phyloP scores from a whole-genome alignment of 2,797 vertebrate genomes.

The Protonibea diacanthus region DNA sequence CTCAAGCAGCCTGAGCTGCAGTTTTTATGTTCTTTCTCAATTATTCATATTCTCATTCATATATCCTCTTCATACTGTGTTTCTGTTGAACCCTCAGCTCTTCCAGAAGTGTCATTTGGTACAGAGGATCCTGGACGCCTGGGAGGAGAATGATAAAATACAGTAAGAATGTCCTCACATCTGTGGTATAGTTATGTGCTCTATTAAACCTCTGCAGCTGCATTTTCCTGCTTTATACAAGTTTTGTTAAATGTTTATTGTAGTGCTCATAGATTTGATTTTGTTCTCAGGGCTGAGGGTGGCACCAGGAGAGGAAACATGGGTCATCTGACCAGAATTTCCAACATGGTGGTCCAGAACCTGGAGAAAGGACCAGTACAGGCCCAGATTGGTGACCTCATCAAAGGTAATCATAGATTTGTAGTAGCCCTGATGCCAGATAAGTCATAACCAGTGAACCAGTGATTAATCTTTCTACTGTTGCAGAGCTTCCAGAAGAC shows the following conservation, averaged over 20 bases:
- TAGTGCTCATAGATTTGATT: background rate
- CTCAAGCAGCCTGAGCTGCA: background rate
- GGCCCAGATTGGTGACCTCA: slow-evolving; percentile 90
- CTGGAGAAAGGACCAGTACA: slow-evolving; percentile 94
- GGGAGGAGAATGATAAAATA: slow-evolving; percentile 97
- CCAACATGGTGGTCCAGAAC: slow-evolving; percentile 96
- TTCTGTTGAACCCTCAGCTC: slow-evolving; percentile 83
- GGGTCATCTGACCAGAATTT: slow-evolving; percentile 97
- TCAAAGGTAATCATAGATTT: slow-evolving; percentile 87
- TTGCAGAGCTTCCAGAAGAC: slow-evolving; percentile 93
- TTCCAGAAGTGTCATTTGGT: slow-evolving; percentile 96
- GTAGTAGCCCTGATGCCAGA: too few species aligned
- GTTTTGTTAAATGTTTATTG: background rate
- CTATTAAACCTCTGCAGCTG: background rate
- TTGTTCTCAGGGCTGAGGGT: slow-evolving; percentile 88
- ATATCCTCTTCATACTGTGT: background rate
- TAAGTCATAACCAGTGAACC: background rate
- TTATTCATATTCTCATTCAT: background rate
- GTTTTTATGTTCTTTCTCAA: background rate
- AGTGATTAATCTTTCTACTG: background rate
- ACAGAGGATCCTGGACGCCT: slow-evolving; percentile 96
- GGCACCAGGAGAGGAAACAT: slow-evolving; percentile 96
- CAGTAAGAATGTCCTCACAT: slow-evolving; percentile 87
- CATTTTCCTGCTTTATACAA: too few species aligned
- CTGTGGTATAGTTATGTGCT: background rate